Evolutionary conservation across 1,140 invertebrate genomes (phyloP), one percentile per base, ranked within the genome.

Genomic region (Micrasema longulum): DNA sequence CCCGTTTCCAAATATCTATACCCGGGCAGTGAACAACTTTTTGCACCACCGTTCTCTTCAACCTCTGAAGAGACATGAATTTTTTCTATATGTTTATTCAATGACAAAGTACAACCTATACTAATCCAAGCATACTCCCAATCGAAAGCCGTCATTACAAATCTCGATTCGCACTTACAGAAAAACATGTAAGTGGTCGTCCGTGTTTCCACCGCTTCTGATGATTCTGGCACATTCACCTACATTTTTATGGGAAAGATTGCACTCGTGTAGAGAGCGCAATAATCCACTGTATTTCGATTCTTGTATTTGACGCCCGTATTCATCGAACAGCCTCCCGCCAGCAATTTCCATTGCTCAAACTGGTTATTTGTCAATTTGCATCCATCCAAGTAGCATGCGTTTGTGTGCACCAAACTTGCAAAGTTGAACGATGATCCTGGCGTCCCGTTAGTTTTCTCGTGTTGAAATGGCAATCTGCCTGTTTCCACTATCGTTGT

Each of bases 321-420:
- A 0, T 38, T 50, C 76, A 78, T 77, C 9, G 69, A 65, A 20
- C 53, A 38, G 52, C 75, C 50, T 41, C 62, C 74, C 14, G 77
- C 75, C 0, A 78, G 16, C 16, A 77, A 31, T 52, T 79, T 78
- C 77, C 77, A 79, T 38, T 80, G 79, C 72, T 80, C 77, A 11
- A 77, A 79, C 65, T 80, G 78, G 16, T 80, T 80, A 11, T 80
- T 76, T 1, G 77, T 80, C 12, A 79, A 50, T 48, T 79, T 80
- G 22, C 79, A 78, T 36, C 79, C 76, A 53, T 78, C 77, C 78
- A 79, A 79, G 41, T 77, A 78, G 65, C 76, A 78, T 2, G 77
- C 78, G 62, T 78, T 79, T 31, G 60, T 74, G 48, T 78, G 73
- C n/a, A 75, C n/a, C 10, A 79, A 9, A 10, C 31, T 55, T 0